A percentile compares a stretch with the other conserved stretches of the same genome.
These are phyloP conservation scores for Ctenicera cuprea DNA, from an alignment of 2,888 invertebrate genomes.

Conservation along the genomic window DNA sequence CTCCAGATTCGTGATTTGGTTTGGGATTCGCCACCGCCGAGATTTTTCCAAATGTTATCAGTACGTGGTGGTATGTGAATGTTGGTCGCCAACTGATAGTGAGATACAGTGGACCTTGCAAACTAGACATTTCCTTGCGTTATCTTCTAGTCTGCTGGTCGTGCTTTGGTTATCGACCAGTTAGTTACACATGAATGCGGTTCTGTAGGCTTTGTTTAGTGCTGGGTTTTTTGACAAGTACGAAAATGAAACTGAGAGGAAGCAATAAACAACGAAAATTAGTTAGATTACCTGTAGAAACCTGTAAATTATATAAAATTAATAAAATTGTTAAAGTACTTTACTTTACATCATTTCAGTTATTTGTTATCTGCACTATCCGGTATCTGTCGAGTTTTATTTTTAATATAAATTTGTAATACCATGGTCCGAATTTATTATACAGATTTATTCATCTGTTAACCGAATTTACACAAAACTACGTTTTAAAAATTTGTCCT, in stretches of 20 bases:
- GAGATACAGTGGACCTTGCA: slow-evolving; percentile 3
- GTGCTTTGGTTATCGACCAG: slow-evolving; percentile 8
- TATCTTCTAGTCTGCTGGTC: slow-evolving; percentile 9
- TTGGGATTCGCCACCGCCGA: slow-evolving; percentile 39
- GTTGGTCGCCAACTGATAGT: slow-evolving; percentile 15
- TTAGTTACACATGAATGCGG: neutral
- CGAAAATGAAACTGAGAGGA: no score
- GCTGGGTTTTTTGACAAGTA: no score
- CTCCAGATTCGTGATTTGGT: slow-evolving; percentile 41
- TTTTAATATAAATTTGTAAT: no score
- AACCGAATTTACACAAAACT: no score
- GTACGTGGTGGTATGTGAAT: slow-evolving; percentile 32
- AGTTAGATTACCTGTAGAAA: no score
- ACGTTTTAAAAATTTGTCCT: no score
- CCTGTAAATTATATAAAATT: neutral
- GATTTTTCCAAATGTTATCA: slow-evolving; percentile 45
- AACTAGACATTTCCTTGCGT: neutral
- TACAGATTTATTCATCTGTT: no score
- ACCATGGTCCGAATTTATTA: no score
- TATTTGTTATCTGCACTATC: no score
- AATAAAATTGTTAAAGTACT: neutral
- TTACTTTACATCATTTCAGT: no score
- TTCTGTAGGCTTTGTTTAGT: neutral
- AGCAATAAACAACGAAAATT: no score
- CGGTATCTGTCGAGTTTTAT: no score